phyloP scores from a whole-genome alignment of 2,888 invertebrate species.

The Lomographa bimaculata region DNA sequence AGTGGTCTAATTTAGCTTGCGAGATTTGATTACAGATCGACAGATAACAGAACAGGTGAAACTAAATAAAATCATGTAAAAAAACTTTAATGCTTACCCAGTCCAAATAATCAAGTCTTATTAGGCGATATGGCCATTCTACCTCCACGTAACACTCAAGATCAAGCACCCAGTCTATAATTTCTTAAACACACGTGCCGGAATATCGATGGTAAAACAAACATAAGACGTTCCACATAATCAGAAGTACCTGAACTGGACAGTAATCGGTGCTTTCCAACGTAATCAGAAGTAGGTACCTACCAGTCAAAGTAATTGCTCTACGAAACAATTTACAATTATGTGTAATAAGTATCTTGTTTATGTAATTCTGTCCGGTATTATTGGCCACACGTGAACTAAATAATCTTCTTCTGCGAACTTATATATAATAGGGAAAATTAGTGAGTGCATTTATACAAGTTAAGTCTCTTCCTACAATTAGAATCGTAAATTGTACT shows the following conservation, averaged over 20 bases:
- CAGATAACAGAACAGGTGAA: no score
- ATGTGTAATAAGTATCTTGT: conserved; percentile 20
- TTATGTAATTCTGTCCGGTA: conserved; percentile 18
- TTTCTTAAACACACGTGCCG: conserved; percentile 50
- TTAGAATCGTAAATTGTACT: no score
- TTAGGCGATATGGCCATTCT: conserved; percentile 1
- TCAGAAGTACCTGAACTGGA: conserved; percentile 15
- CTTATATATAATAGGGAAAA: no score
- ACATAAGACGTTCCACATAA: conserved; percentile 40
- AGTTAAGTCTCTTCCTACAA: no score
- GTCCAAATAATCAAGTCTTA: no score
- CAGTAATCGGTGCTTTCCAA: conserved; percentile 21
- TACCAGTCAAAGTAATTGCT: conserved; percentile 22
- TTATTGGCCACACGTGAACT: conserved; percentile 21
- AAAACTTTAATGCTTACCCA: no score
- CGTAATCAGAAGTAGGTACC: no score
- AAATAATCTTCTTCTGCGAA: no score
- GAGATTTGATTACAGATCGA: no score
- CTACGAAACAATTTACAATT: conserved; percentile 31
- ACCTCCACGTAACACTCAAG: background rate
- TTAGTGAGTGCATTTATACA: no score
- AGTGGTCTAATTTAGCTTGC: no score
- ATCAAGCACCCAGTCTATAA: conserved; percentile 34
- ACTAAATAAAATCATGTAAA: no score
- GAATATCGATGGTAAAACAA: conserved; percentile 55